Evolutionary conservation across 2,113 vertebrate species (phyloP).

Genomic region (Picathartes gymnocephalus): DNA sequence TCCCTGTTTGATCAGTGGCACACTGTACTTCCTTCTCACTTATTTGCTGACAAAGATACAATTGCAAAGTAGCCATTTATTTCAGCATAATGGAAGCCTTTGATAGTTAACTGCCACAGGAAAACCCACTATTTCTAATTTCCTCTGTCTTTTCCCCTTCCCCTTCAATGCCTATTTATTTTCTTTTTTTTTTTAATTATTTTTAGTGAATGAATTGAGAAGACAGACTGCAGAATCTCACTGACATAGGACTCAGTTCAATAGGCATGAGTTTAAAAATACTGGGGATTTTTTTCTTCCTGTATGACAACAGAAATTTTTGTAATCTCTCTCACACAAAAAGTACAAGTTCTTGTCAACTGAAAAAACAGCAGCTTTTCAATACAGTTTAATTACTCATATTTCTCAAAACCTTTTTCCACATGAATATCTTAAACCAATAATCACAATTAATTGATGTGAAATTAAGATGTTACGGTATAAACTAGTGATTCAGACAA

Average conservation of each 20-base stretch:
- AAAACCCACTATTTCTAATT: background rate
- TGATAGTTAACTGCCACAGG: background rate
- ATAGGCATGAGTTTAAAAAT: background rate
- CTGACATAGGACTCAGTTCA: background rate
- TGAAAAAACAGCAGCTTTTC: background rate
- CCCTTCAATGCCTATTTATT: rapidly evolving
- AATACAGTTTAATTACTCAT: background rate
- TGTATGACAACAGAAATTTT: background rate
- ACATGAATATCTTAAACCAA: background rate
- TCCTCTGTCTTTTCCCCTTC: background rate
- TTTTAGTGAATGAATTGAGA: background rate
- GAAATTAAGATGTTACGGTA: slow-evolving; percentile 17
- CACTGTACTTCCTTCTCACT: background rate
- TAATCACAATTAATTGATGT: slow-evolving; percentile 11
- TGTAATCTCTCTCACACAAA: background rate
- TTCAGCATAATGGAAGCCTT: background rate
- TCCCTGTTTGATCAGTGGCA: background rate
- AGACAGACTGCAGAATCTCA: background rate
- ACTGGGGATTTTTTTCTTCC: background rate
- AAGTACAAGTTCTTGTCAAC: background rate
- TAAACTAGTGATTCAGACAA: background rate
- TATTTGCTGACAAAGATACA: background rate
- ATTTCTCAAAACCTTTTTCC: slow-evolving; percentile 1
- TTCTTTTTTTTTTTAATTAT: background rate
- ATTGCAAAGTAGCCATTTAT: background rate